Percentiles rank a stretch among this genome's conserved stretches.
phyloP scores from a whole-genome alignment of 2,113 vertebrate species.

The Grus americana region DNA sequence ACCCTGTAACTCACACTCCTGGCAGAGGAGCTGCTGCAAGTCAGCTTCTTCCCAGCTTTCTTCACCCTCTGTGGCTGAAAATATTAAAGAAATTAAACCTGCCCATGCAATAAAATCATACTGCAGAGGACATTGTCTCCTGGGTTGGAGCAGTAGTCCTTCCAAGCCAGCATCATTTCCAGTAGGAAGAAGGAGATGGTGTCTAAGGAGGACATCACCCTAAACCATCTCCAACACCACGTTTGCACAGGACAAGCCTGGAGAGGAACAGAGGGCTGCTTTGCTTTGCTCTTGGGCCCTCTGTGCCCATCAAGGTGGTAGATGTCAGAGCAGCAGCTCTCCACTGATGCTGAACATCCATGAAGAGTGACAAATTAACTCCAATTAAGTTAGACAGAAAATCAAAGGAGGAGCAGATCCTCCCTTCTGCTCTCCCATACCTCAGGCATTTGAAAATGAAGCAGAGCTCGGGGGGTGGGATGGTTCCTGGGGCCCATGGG shows the following conservation, averaged over 20 bases:
- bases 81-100: not conserved
- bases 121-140: not conserved
- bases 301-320: accelerated
- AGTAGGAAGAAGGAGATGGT: not conserved
- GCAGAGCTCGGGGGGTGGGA: not conserved
- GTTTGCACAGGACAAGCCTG: not conserved
- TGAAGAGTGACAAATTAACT: not conserved
- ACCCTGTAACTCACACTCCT: not conserved
- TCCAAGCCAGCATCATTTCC: not conserved
- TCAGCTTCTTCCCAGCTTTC: not conserved
- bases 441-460: not conserved
- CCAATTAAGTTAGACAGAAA: not conserved
- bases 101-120: not conserved
- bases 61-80: not conserved
- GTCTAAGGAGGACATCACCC: not conserved
- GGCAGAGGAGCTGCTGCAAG: not conserved
- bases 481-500: not conserved
- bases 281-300: not conserved
- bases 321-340: not conserved
- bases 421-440: not conserved
- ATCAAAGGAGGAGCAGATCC: not conserved
- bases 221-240: not conserved
- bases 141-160: not conserved
- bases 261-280: accelerated
- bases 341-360: not conserved